phyloP scores from a whole-genome alignment of 2,888 invertebrate genomes.

The Amiota minor region DNA sequence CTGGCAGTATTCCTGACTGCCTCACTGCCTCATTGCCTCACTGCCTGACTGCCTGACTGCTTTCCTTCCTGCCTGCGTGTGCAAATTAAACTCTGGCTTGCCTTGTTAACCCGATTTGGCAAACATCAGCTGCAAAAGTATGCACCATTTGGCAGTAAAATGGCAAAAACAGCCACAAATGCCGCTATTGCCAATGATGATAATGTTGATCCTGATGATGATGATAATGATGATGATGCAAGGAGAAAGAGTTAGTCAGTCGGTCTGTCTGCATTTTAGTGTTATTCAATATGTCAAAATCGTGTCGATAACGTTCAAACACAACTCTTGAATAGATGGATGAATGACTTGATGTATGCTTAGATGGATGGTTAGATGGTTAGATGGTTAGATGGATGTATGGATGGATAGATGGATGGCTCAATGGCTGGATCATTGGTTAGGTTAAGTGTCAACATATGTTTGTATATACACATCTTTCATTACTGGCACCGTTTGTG shows the following conservation, averaged over 20 bases:
- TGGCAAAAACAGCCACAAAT: slow-evolving; percentile 41
- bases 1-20: slow-evolving; percentile 44
- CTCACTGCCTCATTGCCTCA: too few species aligned
- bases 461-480: slow-evolving; percentile 4
- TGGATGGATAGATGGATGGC: slow-evolving; percentile 33
- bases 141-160: slow-evolving; percentile 34
- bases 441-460: too few species aligned
- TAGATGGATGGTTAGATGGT: too few species aligned
- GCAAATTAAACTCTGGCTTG: slow-evolving; percentile 31
- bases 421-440: slow-evolving; percentile 28
- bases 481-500: slow-evolving; percentile 53
- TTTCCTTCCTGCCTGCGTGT: slow-evolving; percentile 46
- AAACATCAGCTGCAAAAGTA: slow-evolving; percentile 37
- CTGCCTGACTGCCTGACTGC: slow-evolving; percentile 50
- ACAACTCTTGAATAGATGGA: slow-evolving; percentile 31
- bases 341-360: too few species aligned
- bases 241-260: background rate
- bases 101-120: slow-evolving; percentile 64
- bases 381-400: background rate
- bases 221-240: background rate
- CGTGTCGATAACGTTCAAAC: slow-evolving; percentile 65
- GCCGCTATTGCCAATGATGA: slow-evolving; percentile 13
- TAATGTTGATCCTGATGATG: background rate
- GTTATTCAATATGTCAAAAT: slow-evolving; percentile 69
- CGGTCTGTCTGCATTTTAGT: slow-evolving; percentile 55